phyloP scores from a whole-genome alignment of 2,113 vertebrate genomes.

The Uropsilus gracilis region DNA sequence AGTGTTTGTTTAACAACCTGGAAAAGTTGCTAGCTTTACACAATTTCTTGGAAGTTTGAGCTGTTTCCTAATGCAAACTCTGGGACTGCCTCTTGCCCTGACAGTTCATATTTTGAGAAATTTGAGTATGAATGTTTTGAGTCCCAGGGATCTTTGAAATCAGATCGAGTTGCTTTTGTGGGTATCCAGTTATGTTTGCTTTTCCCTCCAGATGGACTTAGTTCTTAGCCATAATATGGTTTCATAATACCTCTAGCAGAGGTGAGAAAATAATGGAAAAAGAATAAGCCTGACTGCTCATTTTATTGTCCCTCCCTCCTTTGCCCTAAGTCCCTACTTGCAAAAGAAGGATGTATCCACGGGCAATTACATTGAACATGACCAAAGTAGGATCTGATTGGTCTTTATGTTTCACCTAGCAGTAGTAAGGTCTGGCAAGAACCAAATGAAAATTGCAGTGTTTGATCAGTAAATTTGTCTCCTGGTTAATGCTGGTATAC shows the following conservation, averaged over 20 bases:
- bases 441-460: slow-evolving; percentile 5
- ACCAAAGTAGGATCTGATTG: slow-evolving; percentile 13
- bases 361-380: neutral
- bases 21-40: slow-evolving; percentile 43
- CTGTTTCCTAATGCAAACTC: slow-evolving; percentile 46
- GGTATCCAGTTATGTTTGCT: slow-evolving; percentile 3
- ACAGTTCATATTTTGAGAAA: slow-evolving; percentile 18
- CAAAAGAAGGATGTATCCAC: neutral
- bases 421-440: neutral
- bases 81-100: neutral
- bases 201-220: neutral
- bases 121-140: neutral
- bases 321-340: neutral
- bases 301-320: neutral
- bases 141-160: neutral
- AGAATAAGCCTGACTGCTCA: neutral
- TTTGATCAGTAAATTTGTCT: slow-evolving; percentile 6
- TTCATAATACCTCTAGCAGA: slow-evolving; percentile 18
- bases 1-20: slow-evolving; percentile 42
- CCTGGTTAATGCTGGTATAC: neutral
- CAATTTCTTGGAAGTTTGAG: slow-evolving; percentile 29
- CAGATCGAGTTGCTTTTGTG: neutral
- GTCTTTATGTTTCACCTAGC: slow-evolving; percentile 48
- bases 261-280: slow-evolving; percentile 30
- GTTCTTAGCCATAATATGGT: slow-evolving; percentile 26